Evolutionary conservation across 2,797 vertebrate genomes (phyloP).

Genomic region (Tragopan temminckii): DNA sequence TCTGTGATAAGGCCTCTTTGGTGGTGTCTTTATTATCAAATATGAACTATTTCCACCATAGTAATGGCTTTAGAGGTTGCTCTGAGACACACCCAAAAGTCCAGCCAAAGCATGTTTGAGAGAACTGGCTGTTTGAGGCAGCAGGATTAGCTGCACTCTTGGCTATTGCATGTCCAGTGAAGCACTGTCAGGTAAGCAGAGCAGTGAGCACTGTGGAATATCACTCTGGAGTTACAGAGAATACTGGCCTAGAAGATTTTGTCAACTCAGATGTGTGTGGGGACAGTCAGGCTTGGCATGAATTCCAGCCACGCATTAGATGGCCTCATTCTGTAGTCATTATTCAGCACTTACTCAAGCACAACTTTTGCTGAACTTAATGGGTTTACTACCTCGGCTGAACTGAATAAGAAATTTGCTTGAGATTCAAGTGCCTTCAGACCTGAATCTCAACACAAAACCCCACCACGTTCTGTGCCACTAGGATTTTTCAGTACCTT

Average conservation of each 20-base stretch:
- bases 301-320: constrained; percentile 66
- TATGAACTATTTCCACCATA: neutral
- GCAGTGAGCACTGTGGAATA: neutral
- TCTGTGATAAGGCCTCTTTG: neutral
- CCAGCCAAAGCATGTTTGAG: neutral
- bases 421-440: neutral
- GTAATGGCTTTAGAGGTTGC: neutral
- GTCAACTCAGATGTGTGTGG: constrained; percentile 11
- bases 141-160: neutral
- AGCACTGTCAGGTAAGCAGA: neutral
- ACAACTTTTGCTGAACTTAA: constrained; percentile 68
- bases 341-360: constrained; percentile 74
- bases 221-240: neutral
- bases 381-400: constrained; percentile 21
- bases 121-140: neutral
- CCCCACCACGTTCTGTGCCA: neutral
- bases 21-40: neutral
- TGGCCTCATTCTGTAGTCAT: constrained; percentile 65
- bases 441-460: neutral
- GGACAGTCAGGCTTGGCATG: constrained; percentile 25
- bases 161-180: neutral
- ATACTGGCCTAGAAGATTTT: neutral
- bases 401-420: neutral
- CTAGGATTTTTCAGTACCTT: neutral
- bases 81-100: neutral